Evolutionary conservation across 1,140 invertebrate genomes (phyloP), one percentile per base, ranked within the genome.

Genomic region (Trichomalopsis sarcophagae): DNA sequence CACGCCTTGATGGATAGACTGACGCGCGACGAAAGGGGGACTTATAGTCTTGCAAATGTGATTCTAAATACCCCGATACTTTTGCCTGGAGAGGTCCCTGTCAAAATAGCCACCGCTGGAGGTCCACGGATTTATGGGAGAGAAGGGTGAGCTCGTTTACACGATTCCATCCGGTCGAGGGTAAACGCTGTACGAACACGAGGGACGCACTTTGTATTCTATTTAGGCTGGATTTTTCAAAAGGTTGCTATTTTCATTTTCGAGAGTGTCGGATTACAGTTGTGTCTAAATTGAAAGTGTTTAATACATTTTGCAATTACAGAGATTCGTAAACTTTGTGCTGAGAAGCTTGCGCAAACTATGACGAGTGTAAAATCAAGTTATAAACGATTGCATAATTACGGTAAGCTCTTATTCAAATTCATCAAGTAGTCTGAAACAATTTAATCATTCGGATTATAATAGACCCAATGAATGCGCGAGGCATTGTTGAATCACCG

Each of bases 1-100:
- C 69, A 85, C 75, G 55, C 76, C 87, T 88, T 89, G 89, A 89
- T 89, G 87, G 88, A 90, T 87, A 87, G 87, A 62, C 69, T 17
- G 76, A 27, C 27, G 69, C 21, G 50, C 17, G 87, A 71, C 73
- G 78, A 40, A 40, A 79, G 76, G 23, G 76, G 68, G 2, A 6
- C 68, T n/a, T 76, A 36, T 36, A 44, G 33, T 76, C 40, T 36
- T 30, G 44, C 79, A 81, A 81, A 84, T 73, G 68, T 13, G 77
- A 33, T 80, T 84, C 68, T 84, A 84, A 79, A 74, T 80, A 77
- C 47, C 68, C 36, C 13, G 78, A 47, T 74, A 73, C n/a, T 71
- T 81, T 81, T 27, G 33, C n/a, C 11, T 71, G 23, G 14, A n/a
- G 27, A 30, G 17, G 68, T 2, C n/a, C 40, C 30, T 73, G 40